Conservation (phyloP, 92 coral and sea anemone genomes). For the Phenganax marumi region DNA sequence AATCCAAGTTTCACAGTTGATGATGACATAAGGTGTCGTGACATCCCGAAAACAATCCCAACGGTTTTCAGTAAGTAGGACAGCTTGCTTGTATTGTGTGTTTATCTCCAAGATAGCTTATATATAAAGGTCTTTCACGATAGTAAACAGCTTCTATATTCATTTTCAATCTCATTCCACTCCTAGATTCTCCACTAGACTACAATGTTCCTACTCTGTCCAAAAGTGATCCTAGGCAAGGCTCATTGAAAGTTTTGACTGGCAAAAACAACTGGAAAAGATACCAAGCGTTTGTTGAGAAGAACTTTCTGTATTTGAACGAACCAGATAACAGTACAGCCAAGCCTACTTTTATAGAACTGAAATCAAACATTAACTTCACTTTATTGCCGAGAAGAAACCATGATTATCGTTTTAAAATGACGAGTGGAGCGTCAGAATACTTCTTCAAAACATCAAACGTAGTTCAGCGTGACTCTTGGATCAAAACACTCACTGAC, state of each 20-base stretch:
- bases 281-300: slow-evolving; percentile 7
- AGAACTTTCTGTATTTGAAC: background rate
- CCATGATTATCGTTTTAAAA: slow-evolving; percentile 37
- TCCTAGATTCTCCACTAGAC: slow-evolving; percentile 27
- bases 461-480: slow-evolving; percentile 5
- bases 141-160: background rate
- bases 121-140: background rate
- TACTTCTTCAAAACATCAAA: slow-evolving; percentile 30
- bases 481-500: slow-evolving; percentile 11
- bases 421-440: slow-evolving; percentile 5
- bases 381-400: slow-evolving; percentile 9
- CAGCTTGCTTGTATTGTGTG: background rate
- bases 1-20: background rate
- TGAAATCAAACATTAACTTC: slow-evolving; percentile 28
- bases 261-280: slow-evolving; percentile 32
- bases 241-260: slow-evolving; percentile 24
- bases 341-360: slow-evolving; percentile 13
- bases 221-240: slow-evolving; percentile 6
- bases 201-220: slow-evolving; percentile 29
- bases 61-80: slow-evolving; percentile 14
- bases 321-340: slow-evolving; percentile 8
- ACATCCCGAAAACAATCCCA: slow-evolving; percentile 27
- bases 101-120: background rate
- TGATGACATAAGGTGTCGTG: background rate
- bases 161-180: background rate